Base-by-base conservation (phyloP, 2,888 invertebrate genomes). In the Prostheceraeus crozeri region DNA sequence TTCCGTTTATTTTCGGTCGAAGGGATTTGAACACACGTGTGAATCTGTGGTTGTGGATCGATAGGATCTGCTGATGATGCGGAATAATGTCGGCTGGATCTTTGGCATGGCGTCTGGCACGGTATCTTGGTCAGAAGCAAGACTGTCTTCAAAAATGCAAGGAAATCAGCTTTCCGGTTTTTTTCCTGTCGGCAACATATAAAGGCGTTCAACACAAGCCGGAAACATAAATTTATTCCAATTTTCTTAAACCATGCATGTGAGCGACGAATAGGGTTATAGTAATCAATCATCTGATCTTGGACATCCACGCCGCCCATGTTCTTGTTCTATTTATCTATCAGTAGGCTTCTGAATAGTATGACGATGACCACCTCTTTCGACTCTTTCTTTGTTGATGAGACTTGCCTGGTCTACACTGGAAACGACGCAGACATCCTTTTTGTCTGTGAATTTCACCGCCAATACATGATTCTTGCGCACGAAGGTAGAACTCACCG, bases 141-240 rank as follows among this genome's bases (percentile, higher is more conserved):
- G 27, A 48, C 48, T 48, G 48, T 48, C 48, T 48, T 48, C 25
- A 48, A 30, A 48, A 48, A 48, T n/a, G 48, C 28, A 30, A 48
- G 48, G 48, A 48, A 48, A 30, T 48, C 28, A 14, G 48, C 48
- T 48, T 48, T 48, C 28, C 11, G 48, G 25, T 48, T 48, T 30
- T 48, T 48, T 30, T 48, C 23, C 48, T 48, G 25, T 30, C 28
- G 25, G 48, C 25, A 48, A 30, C 48, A 48, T 30, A 23, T 48
- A 30, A 48, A 48, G 28, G 23, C 48, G 28, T 48, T 48, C 48
- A 48, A 48, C 28, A 48, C 48, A 28, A 48, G 48, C 25, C 16
- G 27, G 48, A 48, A 30, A 30, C 48, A 48, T 30, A 48, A 48
- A 48, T 48, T 48, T 11, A 16, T 28, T 30, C 48, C 48, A 48